phyloP scores from a whole-genome alignment of 2,888 invertebrate species.

The Oligia fasciuncula region DNA sequence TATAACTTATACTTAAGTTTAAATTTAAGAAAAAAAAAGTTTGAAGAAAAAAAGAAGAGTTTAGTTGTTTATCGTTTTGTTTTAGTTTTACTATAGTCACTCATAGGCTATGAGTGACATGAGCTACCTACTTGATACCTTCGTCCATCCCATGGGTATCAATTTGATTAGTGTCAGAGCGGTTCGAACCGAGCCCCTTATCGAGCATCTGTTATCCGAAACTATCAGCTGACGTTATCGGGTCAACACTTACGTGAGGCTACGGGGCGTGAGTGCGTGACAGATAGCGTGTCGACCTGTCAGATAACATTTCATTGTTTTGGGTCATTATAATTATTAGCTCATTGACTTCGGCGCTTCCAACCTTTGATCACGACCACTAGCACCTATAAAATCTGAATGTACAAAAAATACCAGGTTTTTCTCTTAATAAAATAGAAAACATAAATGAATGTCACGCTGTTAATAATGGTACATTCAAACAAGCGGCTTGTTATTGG shows the following conservation, averaged over 20 bases:
- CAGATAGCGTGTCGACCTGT: slow-evolving; percentile 31
- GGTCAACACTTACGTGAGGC: slow-evolving; percentile 34
- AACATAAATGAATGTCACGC: slow-evolving; percentile 7
- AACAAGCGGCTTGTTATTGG: slow-evolving; percentile 41
- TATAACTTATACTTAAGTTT: no score
- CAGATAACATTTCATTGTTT: slow-evolving; percentile 39
- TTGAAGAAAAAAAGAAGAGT: no score
- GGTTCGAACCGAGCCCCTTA: slow-evolving; percentile 22
- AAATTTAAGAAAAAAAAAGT: no score
- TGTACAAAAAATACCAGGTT: not conserved
- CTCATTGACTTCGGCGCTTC: slow-evolving; percentile 4
- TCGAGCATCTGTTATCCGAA: slow-evolving; percentile 50
- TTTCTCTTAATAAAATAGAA: not conserved
- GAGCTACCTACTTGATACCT: not conserved
- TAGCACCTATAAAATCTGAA: not conserved
- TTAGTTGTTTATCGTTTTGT: no score
- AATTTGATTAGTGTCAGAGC: slow-evolving; percentile 11
- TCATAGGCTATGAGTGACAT: no score
- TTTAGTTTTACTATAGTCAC: not conserved
- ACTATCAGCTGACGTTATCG: slow-evolving; percentile 45
- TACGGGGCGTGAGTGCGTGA: slow-evolving; percentile 20
- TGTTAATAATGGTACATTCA: slow-evolving; percentile 12
- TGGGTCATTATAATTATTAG: slow-evolving; percentile 8
- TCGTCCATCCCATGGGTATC: slow-evolving; percentile 6
- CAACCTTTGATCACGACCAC: slow-evolving; percentile 5